Percentiles rank a stretch among this genome's conserved stretches.
phyloP scores from a whole-genome alignment of 1,140 invertebrate species.

The Campodea augens region DNA sequence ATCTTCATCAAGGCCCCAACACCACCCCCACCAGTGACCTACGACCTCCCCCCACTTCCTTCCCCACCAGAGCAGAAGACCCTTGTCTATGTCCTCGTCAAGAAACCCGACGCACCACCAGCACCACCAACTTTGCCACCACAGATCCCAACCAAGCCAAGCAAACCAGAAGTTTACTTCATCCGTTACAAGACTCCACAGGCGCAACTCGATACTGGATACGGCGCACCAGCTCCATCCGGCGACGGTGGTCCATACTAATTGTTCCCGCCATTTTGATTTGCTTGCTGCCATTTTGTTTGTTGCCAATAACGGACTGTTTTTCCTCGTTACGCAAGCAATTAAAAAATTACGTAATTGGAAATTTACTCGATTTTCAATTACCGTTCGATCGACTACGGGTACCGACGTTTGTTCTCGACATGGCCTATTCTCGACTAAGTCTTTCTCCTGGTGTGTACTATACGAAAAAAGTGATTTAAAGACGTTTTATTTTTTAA shows the following conservation, averaged over 20 bases:
- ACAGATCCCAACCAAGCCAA: constrained; percentile 54
- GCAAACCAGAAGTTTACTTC: constrained; percentile 72
- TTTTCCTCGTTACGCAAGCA: too few species aligned
- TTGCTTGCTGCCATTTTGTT: too few species aligned
- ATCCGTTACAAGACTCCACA: constrained; percentile 57
- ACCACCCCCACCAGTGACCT: constrained; percentile 52
- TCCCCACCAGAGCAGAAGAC: constrained; percentile 71
- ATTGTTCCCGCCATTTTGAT: too few species aligned
- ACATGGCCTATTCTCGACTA: too few species aligned
- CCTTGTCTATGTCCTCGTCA: constrained; percentile 69
- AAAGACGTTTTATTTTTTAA: too few species aligned
- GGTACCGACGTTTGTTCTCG: too few species aligned
- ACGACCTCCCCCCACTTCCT: constrained; percentile 44
- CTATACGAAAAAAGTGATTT: too few species aligned
- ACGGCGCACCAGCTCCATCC: neutral
- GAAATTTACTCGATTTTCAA: too few species aligned
- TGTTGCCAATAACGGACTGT: too few species aligned
- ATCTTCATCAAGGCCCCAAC: constrained; percentile 74
- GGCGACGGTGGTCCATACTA: neutral
- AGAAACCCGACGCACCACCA: constrained; percentile 61
- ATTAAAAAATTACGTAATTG: too few species aligned
- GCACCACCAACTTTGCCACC: constrained; percentile 57
- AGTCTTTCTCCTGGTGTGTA: too few species aligned
- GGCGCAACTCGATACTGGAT: neutral
- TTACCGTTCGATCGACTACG: too few species aligned